Evolutionary conservation across 2,113 vertebrate genomes (phyloP), one percentile per base, ranked within the genome.

Genomic region (Dunckerocampus dactyliophorus): DNA sequence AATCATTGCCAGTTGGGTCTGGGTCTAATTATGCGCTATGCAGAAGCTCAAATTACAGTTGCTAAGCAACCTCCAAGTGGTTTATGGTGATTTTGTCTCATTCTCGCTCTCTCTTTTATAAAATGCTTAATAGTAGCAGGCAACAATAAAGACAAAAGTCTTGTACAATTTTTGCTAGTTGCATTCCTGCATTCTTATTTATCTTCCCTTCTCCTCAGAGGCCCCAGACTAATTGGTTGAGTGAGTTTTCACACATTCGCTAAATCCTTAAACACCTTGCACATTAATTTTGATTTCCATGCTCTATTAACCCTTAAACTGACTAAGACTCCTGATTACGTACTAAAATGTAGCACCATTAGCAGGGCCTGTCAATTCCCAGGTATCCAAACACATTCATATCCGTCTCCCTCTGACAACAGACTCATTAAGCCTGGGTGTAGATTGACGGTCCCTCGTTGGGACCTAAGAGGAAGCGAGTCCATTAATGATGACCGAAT

Each of bases 311-410:
- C 79, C 63, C 66, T 71, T 83, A 70, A 71, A 67, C 53, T 47
- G 76, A 72, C 80, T 59, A 13, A 39, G 12, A 28, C 47, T 53
- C 61, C 68, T 65, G 67, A 77, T 81, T 82, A 77, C 63, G 51
- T 43, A 62, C 56, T 89, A 84, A 88, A 82, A 51, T 73, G 86
- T 82, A 9, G 69, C 61, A 57, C 66, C 83, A 82, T 86, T 83
- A 88, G 74, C 37, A 1, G 31, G 19, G 67, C 65, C 53, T 77
- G 63, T 85, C 49, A 55, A 39, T 52, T 64, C 55, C 59, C 34
- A 8, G 48, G 63, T 28, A 73, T 68, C 61, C 63, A 31, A 48
- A 76, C 63, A 52, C 58, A 75, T 84, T 72, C 82, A 71, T 72
- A 73, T 65, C 63, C 75, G 77, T 79, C 76, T 70, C 7, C 19